Base-by-base conservation (phyloP, 2,113 vertebrate genomes). In the Macaca nemestrina region DNA sequence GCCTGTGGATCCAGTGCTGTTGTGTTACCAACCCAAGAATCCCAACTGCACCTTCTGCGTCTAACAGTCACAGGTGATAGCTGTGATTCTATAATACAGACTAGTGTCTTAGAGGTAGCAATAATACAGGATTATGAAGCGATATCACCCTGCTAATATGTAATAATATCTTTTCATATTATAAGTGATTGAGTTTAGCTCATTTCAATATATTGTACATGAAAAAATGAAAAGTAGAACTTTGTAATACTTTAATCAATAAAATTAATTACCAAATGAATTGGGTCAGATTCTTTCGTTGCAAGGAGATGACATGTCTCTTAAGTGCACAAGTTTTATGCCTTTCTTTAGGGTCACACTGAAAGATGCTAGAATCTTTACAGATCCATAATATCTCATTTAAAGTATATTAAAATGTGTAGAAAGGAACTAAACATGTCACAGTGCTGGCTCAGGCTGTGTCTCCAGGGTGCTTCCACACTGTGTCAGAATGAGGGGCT, bases 241-340 rank as follows among this genome's bases (percentile, higher is more conserved):
- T 87, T 93, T 82, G 20, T 59, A 48, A 72, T 45, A 86, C 57
- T 95, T 84, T 93, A 79, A 93, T 90, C 43, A 96, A 92, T 97
- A 89, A 96, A 97, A 83, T 72, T 76, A 72, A 85, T 95, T 90
- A 55, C 57, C 84, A 38, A 91, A 52, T 86, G 52, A 88, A 82
- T 67, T 80, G 50, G 38, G 76, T 61, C 59, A 72, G 32, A 23
- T 64, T 91, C 35, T 75, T 86, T 90, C 27, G 57, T 93, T 93
- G 75, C 79, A 40, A 27, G 43, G 57, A 81, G 76, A 59, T 43
- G 40, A 38, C 40, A 23, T 61, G 78, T 79, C 48, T 70, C 22
- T 80, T 79, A 79, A 30, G 45, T 68, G n/a, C 8, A 67, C 9
- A 64, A 35, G 22, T 59, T 81, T 73, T 88, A 83, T 82, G 27